phyloP scores from a whole-genome alignment of 2,888 invertebrate genomes.

The Drosophila macrothrix region DNA sequence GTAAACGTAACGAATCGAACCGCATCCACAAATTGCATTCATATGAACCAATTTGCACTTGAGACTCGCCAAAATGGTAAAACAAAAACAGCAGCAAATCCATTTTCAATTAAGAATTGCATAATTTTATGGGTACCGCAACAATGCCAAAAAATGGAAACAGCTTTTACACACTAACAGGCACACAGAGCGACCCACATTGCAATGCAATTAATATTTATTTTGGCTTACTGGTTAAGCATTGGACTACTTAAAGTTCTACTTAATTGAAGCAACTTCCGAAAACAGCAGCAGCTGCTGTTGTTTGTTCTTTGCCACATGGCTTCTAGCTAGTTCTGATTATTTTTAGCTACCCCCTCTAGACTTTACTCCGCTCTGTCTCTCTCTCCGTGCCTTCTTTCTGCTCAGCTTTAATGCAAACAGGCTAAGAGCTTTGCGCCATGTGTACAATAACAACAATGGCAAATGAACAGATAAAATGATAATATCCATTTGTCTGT shows the following conservation, averaged over 20 bases:
- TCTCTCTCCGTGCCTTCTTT: neutral
- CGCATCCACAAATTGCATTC: conserved; percentile 66
- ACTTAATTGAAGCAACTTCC: conserved; percentile 41
- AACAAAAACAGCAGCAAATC: conserved; percentile 39
- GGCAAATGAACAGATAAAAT: conserved; percentile 69
- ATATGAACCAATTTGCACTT: conserved; percentile 72
- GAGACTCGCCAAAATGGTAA: conserved; percentile 26
- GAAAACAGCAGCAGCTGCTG: conserved; percentile 22
- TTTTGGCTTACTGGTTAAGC: conserved; percentile 44
- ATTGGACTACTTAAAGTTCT: conserved; percentile 29
- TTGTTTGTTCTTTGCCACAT: conserved; percentile 40
- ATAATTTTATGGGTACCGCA: conserved; percentile 53
- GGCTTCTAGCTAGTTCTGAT: conserved; percentile 20
- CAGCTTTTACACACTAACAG: neutral
- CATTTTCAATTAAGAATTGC: conserved; percentile 69
- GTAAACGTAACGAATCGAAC: conserved; percentile 28
- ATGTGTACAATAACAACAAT: conserved; percentile 60
- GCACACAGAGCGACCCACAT: conserved; percentile 8
- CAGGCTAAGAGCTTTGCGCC: conserved; percentile 67
- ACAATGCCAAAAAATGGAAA: conserved; percentile 28
- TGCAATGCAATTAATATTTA: conserved; percentile 62
- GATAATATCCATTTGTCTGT: conserved; percentile 79
- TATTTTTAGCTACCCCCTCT: neutral
- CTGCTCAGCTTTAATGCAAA: conserved; percentile 51
- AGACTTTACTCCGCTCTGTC: neutral